phyloP scores from a whole-genome alignment of 2,113 vertebrate species.

The Girardinichthys multiradiatus region DNA sequence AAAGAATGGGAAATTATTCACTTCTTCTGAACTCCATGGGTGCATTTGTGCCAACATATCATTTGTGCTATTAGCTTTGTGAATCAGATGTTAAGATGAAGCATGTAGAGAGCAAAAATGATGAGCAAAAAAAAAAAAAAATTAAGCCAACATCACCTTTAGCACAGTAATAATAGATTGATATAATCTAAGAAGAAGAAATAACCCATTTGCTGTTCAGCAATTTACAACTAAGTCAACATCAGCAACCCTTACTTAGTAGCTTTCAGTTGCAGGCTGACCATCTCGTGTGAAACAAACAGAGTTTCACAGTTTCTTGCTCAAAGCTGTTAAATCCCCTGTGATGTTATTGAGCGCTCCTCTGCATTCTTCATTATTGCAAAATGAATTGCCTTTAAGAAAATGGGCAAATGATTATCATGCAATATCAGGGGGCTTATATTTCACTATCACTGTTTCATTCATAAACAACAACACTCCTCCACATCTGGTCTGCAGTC shows the following conservation, averaged over 20 bases:
- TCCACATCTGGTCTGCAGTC: conserved; percentile 11
- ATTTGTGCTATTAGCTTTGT: too few relatives aligned
- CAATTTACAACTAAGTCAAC: not conserved
- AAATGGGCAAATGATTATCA: conserved; percentile 13
- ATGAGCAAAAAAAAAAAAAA: too few relatives aligned
- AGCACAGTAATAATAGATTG: too few relatives aligned
- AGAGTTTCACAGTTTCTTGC: not conserved
- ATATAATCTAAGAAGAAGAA: not conserved
- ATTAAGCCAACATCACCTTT: too few relatives aligned
- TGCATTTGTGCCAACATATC: too few relatives aligned
- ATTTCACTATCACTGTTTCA: conserved; percentile 12
- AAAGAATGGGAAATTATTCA: too few relatives aligned
- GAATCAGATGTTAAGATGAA: too few relatives aligned
- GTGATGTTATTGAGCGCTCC: not conserved
- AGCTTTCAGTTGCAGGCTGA: not conserved
- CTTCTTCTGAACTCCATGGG: too few relatives aligned
- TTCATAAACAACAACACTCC: conserved; percentile 22
- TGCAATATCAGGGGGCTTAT: conserved; percentile 9
- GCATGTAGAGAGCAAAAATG: too few relatives aligned
- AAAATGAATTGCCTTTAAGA: not conserved
- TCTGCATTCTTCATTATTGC: conserved; percentile 7
- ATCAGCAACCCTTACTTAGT: not conserved
- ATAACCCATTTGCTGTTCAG: not conserved
- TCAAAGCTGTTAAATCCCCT: not conserved
- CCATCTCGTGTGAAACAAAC: not conserved